phyloP scores from a whole-genome alignment of 2,888 invertebrate species.

The Caenorhabditis zanzibari region DNA sequence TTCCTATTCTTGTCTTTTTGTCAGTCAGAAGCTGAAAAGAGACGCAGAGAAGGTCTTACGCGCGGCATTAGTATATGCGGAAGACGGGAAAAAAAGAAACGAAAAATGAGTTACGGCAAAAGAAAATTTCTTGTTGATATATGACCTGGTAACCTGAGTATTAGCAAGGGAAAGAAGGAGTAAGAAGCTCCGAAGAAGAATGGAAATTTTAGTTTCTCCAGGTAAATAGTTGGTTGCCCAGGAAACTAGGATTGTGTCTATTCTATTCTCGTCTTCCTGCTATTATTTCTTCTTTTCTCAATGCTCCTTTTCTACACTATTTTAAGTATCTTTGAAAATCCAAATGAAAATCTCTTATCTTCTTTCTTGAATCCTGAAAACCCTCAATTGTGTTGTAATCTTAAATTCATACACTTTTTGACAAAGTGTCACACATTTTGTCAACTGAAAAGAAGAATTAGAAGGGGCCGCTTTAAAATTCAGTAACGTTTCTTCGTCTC shows the following conservation, averaged over 20 bases:
- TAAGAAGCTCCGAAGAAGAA: background rate
- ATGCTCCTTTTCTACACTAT: background rate
- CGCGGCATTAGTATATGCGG: constrained; percentile 54
- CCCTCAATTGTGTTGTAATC: background rate
- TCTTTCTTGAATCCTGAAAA: too few species aligned
- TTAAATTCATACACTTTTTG: constrained; percentile 20
- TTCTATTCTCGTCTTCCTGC: background rate
- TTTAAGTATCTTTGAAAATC: background rate
- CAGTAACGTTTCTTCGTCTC: background rate
- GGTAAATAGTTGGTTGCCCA: background rate
- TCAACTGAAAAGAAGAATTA: background rate
- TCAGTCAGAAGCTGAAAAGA: constrained; percentile 39
- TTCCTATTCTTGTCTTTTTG: constrained; percentile 35
- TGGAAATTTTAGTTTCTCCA: background rate
- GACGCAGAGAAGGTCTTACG: constrained; percentile 41
- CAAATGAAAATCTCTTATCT: background rate
- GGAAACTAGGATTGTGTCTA: constrained; percentile 10
- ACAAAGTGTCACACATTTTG: constrained; percentile 1
- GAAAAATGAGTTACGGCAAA: constrained; percentile 18
- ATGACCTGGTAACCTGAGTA: constrained; percentile 54
- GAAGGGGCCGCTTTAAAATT: background rate
- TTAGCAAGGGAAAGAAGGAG: constrained; percentile 3
- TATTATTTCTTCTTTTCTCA: background rate
- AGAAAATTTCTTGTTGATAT: constrained; percentile 49
- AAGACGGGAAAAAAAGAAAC: constrained; percentile 35